phyloP scores from a whole-genome alignment of 2,888 invertebrate genomes.

The Amitus sp. region DNA sequence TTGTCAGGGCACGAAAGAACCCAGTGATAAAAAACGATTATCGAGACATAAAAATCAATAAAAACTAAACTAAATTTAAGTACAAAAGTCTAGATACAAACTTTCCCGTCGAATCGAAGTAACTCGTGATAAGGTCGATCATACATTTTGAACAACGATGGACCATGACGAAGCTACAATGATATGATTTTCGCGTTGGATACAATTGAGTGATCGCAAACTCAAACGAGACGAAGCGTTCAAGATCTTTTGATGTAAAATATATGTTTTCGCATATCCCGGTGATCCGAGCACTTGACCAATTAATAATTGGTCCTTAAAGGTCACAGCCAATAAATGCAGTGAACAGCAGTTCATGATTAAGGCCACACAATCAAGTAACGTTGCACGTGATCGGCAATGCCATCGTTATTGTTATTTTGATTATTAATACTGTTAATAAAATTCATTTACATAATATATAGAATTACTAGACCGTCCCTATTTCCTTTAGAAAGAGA shows the following conservation, averaged over 20 bases:
- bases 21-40: not conserved
- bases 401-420: constrained; percentile 7
- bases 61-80: not conserved
- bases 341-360: constrained; percentile 55
- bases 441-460: not conserved
- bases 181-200: not conserved
- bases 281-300: too few relatives aligned
- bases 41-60: not conserved
- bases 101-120: not conserved
- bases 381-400: constrained; percentile 27
- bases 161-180: not conserved
- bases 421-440: constrained; percentile 7
- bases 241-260: too few relatives aligned
- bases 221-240: too few relatives aligned
- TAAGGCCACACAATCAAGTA: constrained; percentile 46
- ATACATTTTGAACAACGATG: not conserved
- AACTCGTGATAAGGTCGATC: not conserved
- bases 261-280: too few relatives aligned
- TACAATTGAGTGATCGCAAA: too few relatives aligned
- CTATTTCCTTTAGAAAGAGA: too few relatives aligned
- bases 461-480: not conserved
- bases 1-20: not conserved
- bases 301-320: constrained; percentile 62
- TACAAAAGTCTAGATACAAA: not conserved
- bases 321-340: constrained; percentile 66